Base-by-base conservation (phyloP, 1,140 invertebrate genomes). In the Euglossa dilemma region DNA sequence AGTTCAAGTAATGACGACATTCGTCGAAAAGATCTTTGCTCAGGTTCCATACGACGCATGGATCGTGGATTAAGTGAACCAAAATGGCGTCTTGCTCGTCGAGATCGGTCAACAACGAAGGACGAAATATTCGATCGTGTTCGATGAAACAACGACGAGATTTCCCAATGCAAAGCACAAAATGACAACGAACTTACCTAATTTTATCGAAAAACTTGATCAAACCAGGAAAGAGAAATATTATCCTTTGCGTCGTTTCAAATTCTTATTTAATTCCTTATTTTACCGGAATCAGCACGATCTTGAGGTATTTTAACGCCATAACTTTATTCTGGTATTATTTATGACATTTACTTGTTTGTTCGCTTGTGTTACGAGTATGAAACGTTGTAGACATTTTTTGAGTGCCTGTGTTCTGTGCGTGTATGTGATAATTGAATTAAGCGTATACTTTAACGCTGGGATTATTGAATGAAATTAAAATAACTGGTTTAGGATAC, bases 31-130 rank as follows among this genome's bases (percentile, higher is more conserved):
- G 85, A 93, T 98, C 18, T 97, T 98, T 76, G 94, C 95, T 7
- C 95, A 96, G 91, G 96, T 98, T 69, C 97, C 97, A 3, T 96
- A 97, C 87, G 96, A 97, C 84, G 96, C 96, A 63, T 97, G 96
- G 96, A 95, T 97, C 72, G 84, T 85, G 18, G 94, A 95, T 84
- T 95, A 93, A 92, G 28, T 11, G 5, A 20, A 28, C 0, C 9
- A 25, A 25, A 45, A 70, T 52, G 12, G 11, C 43, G 18, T 11
- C 6, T 0, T 7, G 0, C 36, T 4, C 18, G 9, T 43, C 9
- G 8, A 23, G n/a, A 2, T 14, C 1, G 5, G 8, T 11, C 11
- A 20, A 36, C 16, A 9, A 36, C 9, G 3, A 20, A 50, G n/a
- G 2, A 25, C 50, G 8, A 70, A 70, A 70, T 70, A 47, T 9